Base-by-base conservation (phyloP, 2,113 vertebrate genomes). In the Pseudorhombus dupliciocellatus region DNA sequence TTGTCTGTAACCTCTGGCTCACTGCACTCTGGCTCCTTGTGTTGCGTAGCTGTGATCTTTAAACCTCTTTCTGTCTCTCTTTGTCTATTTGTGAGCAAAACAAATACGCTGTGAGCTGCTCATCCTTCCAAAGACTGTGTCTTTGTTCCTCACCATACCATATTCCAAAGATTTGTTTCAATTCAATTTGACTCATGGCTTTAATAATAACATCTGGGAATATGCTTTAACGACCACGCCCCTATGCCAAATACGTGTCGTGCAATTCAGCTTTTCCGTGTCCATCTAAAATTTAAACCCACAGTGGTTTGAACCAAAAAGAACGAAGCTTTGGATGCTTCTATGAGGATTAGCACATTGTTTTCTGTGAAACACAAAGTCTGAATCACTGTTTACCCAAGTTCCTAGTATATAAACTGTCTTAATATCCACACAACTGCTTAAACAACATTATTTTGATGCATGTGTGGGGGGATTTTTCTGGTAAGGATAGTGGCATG, bases 391-490 rank as follows among this genome's bases (percentile, higher is more conserved):
- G 7, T 16, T 56, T 20, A 53, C 60, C 18, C 48, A 77, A 12
- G 48, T 61, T 71, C 20, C 30, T 54, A 4, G 16, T 34, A 18
- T 37, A 40, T 22, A 54, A 59, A 58, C 25, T 30, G 28, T 11
- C 22, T 24, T 65, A 56, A 66, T 59, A 28, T 56, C 24, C 66
- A 18, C 18, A 61, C 59, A 76, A 22, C 9, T 53, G 51, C 30
- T 34, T 75, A 22, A 72, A 20, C 46, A 67, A 25, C 9, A 26
- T 74, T 24, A 10, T 63, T 63, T 66, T 55, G 18, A 69, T 80
- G 24, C 25, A 56, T 11, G 44, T 59, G 53, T 44, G 21, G 9
- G 28, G 28, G 28, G 2, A 7, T 63, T 66, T 50, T 73, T 71
- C 48, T 59, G 26, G 54, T 15, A 18, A 15, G 34, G 42, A 4